phyloP scores from a whole-genome alignment of 2,888 invertebrate genomes.

The Miltochrista miniata region DNA sequence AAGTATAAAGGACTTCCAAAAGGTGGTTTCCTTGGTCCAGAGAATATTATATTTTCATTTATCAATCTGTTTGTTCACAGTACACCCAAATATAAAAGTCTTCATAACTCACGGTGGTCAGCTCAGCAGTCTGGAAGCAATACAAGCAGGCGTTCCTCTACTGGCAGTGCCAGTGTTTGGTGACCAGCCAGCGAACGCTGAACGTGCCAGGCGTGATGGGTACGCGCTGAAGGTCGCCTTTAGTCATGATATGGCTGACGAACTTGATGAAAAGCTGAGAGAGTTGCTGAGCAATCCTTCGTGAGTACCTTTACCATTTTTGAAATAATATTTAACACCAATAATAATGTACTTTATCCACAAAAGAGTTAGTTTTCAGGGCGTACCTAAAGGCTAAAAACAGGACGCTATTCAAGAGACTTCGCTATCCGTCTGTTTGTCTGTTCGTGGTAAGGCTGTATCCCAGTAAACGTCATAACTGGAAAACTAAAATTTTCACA shows the following conservation, averaged over 20 bases:
- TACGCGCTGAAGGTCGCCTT: conserved; percentile 47
- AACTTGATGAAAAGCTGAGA: conserved; percentile 40
- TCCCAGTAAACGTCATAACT: no score
- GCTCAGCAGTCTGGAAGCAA: conserved; percentile 50
- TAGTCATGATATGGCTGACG: conserved; percentile 36
- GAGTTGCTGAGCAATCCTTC: conserved; percentile 49
- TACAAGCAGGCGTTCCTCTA: conserved; percentile 56
- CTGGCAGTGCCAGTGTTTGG: conserved; percentile 61
- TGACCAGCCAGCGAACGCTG: conserved; percentile 61
- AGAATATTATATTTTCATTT: no score
- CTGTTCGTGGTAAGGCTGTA: no score
- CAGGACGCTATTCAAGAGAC: no score
- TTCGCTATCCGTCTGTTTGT: no score
- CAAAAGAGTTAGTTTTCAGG: no score
- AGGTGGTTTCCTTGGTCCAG: no score
- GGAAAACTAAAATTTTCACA: no score
- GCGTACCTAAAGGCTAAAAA: no score
- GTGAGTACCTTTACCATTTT: conserved; percentile 29
- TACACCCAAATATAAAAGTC: conserved; percentile 47
- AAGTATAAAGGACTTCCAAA: no score
- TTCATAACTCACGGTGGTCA: conserved; percentile 59
- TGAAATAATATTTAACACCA: not conserved
- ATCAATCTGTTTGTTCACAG: conserved; percentile 26
- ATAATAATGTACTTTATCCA: no score
- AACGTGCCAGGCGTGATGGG: conserved; percentile 40